These are phyloP conservation scores for Cataglyphis cursor DNA, from an alignment of 2,888 invertebrate genomes.

Conservation along the genomic window DNA sequence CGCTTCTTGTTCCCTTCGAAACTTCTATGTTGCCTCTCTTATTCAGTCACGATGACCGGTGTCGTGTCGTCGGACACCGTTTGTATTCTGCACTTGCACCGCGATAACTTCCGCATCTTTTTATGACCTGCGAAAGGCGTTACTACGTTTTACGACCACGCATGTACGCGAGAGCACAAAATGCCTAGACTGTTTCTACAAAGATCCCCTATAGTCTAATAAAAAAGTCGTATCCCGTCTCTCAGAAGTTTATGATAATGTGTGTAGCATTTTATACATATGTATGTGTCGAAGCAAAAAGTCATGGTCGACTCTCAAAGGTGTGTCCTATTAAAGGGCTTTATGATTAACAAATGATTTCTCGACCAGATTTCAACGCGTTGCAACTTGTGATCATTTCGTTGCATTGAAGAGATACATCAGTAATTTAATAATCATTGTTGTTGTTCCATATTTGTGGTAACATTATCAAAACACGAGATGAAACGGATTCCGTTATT, in stretches of 20 bases:
- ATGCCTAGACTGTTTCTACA: not conserved
- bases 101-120: conserved; percentile 69
- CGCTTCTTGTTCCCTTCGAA: conserved; percentile 37
- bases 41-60: conserved; percentile 42
- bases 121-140: conserved; percentile 52
- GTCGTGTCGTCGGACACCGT: conserved; percentile 27
- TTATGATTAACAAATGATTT: conserved; percentile 16
- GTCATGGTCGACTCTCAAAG: conserved; percentile 6
- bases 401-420: conserved; percentile 6
- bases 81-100: conserved; percentile 51
- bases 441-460: conserved; percentile 17
- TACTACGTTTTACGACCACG: conserved; percentile 42
- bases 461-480: conserved; percentile 66
- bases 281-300: conserved; percentile 9
- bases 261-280: not conserved
- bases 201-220: conserved; percentile 18
- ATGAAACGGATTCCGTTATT: conserved; percentile 71
- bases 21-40: conserved; percentile 11
- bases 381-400: conserved; percentile 7
- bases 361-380: conserved; percentile 11
- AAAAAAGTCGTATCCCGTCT: conserved; percentile 22
- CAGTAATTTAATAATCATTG: conserved; percentile 39
- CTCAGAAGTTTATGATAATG: conserved; percentile 38
- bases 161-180: not conserved
- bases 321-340: conserved; percentile 3